Base-by-base conservation (phyloP, 2,797 vertebrate species). In the Crenuchus spilurus region DNA sequence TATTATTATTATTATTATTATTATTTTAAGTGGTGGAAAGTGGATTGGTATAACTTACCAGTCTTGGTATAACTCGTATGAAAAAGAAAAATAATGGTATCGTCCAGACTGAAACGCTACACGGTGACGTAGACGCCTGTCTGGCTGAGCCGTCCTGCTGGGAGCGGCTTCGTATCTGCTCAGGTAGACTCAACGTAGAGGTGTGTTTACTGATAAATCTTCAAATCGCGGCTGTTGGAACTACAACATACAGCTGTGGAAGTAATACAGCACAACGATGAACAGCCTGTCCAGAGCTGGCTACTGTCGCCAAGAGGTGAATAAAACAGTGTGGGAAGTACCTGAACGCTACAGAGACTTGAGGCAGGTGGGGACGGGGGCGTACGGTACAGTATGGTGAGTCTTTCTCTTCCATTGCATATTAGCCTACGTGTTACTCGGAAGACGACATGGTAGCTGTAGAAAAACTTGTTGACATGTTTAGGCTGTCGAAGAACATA, bases 321-420 rank as follows among this genome's bases (percentile, higher is more conserved):
- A 95, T 88, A 97, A 96, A 84, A 98, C 94, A 1, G 72, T 87
- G 16, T 98, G 97, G 97, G 96, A 97, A 81, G 96, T 98, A 58
- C 93, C 93, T 81, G 94, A 94, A 11, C 91, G 94, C 86, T 98
- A 97, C 91, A 91, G 86, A 62, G 95, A 97, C 13, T 89, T 98
- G 87, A 90, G 82, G 87, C 92, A 95, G 78, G 95, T 97, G 89
- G 97, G 96, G 35, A 96, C 96, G 1, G 96, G 97, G 37, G 97
- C 97, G 30, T 98, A 98, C 78, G 97, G 97, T 74, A 94, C 95
- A 4, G 97, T 98, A 0, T 98, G 97, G 97, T 98, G 86, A 98
- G 97, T 92, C 24, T 18, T 6, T 4, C 4, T 14, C 11, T n/a
- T 52, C 11, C 1, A 31, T 18, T 9, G 14, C n/a, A n/a, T n/a